Base-by-base conservation (phyloP, 2,113 vertebrate genomes). In the Sardina pilchardus region DNA sequence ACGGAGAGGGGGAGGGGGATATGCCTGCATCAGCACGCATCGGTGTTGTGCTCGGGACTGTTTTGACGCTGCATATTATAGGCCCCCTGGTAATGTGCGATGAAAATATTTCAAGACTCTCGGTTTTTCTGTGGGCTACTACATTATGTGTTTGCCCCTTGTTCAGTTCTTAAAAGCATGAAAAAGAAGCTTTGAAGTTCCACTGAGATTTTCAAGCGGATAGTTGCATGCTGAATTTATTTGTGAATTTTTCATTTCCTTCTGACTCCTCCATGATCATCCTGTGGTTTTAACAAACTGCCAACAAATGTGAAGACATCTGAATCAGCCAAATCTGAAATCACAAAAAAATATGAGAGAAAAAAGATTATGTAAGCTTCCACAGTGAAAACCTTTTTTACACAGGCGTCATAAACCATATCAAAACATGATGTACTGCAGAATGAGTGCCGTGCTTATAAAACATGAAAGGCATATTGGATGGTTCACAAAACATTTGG, bases 1-100 rank as follows among this genome's bases (percentile, higher is more conserved):
- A 82, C 88, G 78, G 90, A 88, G 90, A 89, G 59, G 7, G 59
- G 90, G n/a, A 3, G 26, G 85, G 85, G 89, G 84, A 90, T 82
- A 90, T 0, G 88, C 85, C 59, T 86, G 83, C 84, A 90, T 94
- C 91, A 93, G 93, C 87, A 88, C 42, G 4, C 71, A 36, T 78
- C 30, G 30, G 7, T 75, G 67, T 75, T 53, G 67, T 39, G 85
- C 50, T 84, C 50, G 59, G 81, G 71, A 17, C 0, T 78, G 71
- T 78, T 78, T 78, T 36, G 12, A 78, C 34, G 10, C 71, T 78
- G 71, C 71, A 78, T 34, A 78, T 78, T 78, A 78, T 78, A 78
- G 34, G 30, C 26, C 71, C 71, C 71, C 26, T 36, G 71, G 30
- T 78, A 36, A 17, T 39, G 30, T 5, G 4, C 34, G 12, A 34